phyloP scores from a whole-genome alignment of 2,888 invertebrate species.

The Temnothorax unifasciatus region DNA sequence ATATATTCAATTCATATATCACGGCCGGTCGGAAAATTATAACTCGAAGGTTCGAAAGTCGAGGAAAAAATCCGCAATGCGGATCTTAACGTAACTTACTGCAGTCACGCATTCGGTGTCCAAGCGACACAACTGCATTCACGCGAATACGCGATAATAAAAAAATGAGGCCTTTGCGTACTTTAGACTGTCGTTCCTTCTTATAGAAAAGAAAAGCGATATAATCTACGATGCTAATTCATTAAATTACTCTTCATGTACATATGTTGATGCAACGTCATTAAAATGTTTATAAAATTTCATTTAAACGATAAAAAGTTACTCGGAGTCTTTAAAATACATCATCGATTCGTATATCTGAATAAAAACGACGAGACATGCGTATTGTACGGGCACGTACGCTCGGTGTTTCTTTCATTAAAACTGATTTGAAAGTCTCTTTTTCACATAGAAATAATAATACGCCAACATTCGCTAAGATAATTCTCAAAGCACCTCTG shows the following conservation, averaged over 20 bases:
- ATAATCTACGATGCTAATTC: slow-evolving; percentile 44
- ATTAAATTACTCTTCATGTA: slow-evolving; percentile 53
- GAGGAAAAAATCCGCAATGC: slow-evolving; percentile 25
- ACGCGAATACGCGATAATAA: slow-evolving; percentile 12
- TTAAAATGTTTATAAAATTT: slow-evolving; percentile 56
- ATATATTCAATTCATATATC: slow-evolving; percentile 4
- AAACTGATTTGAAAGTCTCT: slow-evolving; percentile 43
- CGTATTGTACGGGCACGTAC: slow-evolving; percentile 10
- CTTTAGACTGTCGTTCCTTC: slow-evolving; percentile 27
- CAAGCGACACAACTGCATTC: slow-evolving; percentile 42
- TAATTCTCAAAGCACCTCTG: slow-evolving; percentile 31
- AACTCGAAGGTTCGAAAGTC: slow-evolving; percentile 15
- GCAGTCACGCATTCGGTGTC: slow-evolving; percentile 36
- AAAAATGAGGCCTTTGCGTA: slow-evolving; percentile 44
- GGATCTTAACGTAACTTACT: slow-evolving; percentile 15
- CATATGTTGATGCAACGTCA: slow-evolving; percentile 42
- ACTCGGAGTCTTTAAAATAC: slow-evolving; percentile 39
- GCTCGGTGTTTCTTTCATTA: slow-evolving; percentile 4
- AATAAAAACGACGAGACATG: slow-evolving; percentile 40
- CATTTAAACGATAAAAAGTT: slow-evolving; percentile 50
- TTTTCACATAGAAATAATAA: slow-evolving; percentile 26
- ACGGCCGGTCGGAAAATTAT: slow-evolving; percentile 21
- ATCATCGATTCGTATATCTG: slow-evolving; percentile 25
- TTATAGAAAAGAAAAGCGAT: slow-evolving; percentile 40
- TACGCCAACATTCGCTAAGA: slow-evolving; percentile 46